These are phyloP conservation scores for Subacronicta megacephala DNA, from an alignment of 2,888 invertebrate species.

Conservation along the genomic window DNA sequence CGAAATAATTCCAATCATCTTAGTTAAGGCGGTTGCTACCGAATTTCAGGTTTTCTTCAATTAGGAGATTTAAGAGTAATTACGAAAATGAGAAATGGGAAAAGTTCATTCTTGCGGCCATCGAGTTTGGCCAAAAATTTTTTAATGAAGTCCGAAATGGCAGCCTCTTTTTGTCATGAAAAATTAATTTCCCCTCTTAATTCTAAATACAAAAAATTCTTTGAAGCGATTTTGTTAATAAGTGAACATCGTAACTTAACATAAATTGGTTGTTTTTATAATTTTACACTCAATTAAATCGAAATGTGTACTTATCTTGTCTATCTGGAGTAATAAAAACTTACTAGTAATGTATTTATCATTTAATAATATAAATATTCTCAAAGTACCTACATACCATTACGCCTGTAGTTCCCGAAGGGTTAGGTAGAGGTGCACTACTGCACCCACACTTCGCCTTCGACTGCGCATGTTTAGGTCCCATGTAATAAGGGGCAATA, in stretches of 20 bases:
- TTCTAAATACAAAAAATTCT: slow-evolving; percentile 64
- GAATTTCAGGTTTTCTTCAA: slow-evolving; percentile 71
- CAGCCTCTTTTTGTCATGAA: slow-evolving; percentile 71
- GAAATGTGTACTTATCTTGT: slow-evolving; percentile 20
- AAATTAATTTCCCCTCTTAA: slow-evolving; percentile 71
- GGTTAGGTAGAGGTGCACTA: no score
- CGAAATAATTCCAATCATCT: slow-evolving; percentile 47
- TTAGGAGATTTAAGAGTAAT: slow-evolving; percentile 80
- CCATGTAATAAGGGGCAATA: no score
- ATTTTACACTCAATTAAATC: slow-evolving; percentile 22
- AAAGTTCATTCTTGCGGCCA: slow-evolving; percentile 79
- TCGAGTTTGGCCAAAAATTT: slow-evolving; percentile 73
- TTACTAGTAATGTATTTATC: no score
- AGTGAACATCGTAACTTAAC: slow-evolving; percentile 52
- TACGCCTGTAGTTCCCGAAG: no score
- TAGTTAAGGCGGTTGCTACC: slow-evolving; percentile 46
- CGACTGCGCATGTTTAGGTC: no score
- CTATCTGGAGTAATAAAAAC: slow-evolving; percentile 25
- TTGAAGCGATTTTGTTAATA: slow-evolving; percentile 57
- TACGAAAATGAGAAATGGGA: slow-evolving; percentile 84
- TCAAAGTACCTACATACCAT: no score
- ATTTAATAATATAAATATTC: no score
- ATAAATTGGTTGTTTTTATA: slow-evolving; percentile 21
- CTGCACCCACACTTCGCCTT: no score
- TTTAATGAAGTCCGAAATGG: slow-evolving; percentile 79